Conservation (phyloP, 2,113 vertebrate genomes). For the Salvator merianae region DNA sequence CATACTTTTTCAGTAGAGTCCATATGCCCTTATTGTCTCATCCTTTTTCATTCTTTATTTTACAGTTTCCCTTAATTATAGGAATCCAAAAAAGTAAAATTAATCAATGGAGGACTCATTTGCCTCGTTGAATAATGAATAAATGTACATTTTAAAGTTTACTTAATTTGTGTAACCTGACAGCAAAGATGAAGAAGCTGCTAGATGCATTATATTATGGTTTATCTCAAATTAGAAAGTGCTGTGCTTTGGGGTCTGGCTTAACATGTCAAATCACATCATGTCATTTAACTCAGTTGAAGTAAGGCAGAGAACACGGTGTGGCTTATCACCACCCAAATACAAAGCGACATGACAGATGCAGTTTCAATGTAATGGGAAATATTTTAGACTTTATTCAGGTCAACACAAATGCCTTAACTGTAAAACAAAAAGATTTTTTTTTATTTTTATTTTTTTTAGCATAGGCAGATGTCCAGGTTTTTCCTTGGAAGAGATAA, state of each 20-base stretch:
- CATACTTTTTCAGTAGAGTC: no score
- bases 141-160: background rate
- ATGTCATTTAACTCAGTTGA: constrained; percentile 2
- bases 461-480: no score
- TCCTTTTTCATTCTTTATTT: no score
- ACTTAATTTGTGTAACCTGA: background rate
- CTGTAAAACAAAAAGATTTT: background rate
- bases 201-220: background rate
- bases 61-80: no score
- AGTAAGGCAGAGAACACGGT: background rate
- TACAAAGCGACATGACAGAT: background rate
- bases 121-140: background rate
- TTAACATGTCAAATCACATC: constrained; percentile 17
- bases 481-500: no score
- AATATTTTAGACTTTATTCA: background rate
- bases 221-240: background rate
- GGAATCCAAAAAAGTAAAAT: no score
- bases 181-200: background rate
- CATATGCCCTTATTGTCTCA: no score
- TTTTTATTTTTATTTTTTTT: no score
- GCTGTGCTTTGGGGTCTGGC: constrained; percentile 5
- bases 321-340: background rate
- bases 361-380: background rate
- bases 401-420: background rate
- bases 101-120: no score